phyloP scores from a whole-genome alignment of 2,113 vertebrate species.

The Onychostruthus taczanowskii region DNA sequence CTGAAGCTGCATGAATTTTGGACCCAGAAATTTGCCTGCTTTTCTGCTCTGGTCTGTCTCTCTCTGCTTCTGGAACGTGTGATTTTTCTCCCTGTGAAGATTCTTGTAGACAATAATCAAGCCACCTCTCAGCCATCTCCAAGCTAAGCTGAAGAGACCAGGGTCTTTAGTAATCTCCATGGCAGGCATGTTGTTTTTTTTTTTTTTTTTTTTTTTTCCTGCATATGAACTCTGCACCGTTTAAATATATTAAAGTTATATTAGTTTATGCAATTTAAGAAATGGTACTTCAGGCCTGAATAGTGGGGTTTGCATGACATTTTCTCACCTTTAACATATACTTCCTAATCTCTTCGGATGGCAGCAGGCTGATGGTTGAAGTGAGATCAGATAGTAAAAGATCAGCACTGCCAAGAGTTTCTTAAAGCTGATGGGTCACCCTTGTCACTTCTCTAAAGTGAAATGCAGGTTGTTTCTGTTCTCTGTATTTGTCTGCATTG shows the following conservation, averaged over 20 bases:
- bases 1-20: background rate
- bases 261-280: background rate
- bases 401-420: background rate
- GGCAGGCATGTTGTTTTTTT: background rate
- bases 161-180: background rate
- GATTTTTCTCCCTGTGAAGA: background rate
- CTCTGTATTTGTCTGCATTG: background rate
- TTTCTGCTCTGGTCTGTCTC: background rate
- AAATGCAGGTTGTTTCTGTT: background rate
- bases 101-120: background rate
- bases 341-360: background rate
- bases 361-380: background rate
- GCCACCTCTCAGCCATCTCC: background rate
- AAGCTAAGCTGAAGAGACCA: background rate
- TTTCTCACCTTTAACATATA: background rate
- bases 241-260: background rate
- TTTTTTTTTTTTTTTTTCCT: rapidly evolving
- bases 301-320: background rate
- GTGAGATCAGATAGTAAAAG: background rate
- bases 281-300: background rate
- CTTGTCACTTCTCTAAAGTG: background rate
- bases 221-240: background rate
- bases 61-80: background rate
- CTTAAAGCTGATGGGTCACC: background rate
- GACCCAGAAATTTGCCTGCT: background rate